Evolutionary conservation across 2,113 vertebrate genomes (phyloP).

Genomic region (Montifringilla adamsi): DNA sequence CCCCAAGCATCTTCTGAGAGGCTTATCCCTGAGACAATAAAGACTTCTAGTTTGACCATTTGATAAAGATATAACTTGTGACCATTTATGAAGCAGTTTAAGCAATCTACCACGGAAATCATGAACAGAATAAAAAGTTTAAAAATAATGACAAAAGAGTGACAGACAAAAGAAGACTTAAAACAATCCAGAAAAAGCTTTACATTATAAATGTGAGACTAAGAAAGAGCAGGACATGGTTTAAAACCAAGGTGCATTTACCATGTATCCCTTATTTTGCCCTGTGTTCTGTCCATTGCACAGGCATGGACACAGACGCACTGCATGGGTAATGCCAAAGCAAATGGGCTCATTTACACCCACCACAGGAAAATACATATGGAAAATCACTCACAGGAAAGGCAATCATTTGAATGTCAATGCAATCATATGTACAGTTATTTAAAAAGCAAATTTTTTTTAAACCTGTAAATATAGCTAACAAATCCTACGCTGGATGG

Average conservation of each 20-base stretch:
- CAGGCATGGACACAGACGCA: neutral
- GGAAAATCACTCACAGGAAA: neutral
- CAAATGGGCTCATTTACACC: neutral
- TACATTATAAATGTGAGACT: neutral
- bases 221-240: neutral
- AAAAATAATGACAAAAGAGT: neutral
- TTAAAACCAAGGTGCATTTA: neutral
- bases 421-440: neutral
- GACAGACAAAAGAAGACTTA: neutral
- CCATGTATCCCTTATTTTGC: neutral
- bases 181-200: neutral
- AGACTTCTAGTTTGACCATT: neutral
- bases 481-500: neutral
- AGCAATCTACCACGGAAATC: neutral
- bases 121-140: neutral
- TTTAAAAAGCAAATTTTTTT: neutral
- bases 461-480: neutral
- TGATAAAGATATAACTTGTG: neutral
- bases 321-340: neutral
- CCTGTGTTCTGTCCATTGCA: neutral
- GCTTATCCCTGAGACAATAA: neutral
- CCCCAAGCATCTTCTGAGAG: neutral
- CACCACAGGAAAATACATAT: neutral
- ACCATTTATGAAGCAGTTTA: neutral
- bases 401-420: neutral